These are phyloP conservation scores for Monomorium pharaonis DNA, from an alignment of 1,140 invertebrate genomes.

Conservation along the genomic window DNA sequence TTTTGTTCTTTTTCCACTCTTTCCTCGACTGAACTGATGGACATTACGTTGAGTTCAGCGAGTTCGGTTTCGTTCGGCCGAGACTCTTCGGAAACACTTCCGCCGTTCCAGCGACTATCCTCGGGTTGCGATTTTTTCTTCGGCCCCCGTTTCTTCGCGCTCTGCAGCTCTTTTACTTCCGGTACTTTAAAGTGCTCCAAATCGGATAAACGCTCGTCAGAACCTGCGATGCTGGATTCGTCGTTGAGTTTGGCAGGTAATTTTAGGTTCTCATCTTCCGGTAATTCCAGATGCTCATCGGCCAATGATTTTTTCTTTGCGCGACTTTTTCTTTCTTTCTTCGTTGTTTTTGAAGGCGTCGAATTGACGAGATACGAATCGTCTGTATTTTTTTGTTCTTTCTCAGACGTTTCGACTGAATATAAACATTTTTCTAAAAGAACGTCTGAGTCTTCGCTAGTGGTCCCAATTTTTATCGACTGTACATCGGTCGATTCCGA, in stretches of 20 bases:
- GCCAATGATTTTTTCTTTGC: constrained; percentile 61
- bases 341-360: constrained; percentile 4
- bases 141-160: constrained; percentile 63
- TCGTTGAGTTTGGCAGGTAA: background rate
- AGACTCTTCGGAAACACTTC: background rate
- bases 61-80: background rate
- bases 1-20: constrained; percentile 33
- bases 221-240: background rate
- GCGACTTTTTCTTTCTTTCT: constrained; percentile 55
- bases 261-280: constrained; percentile 7
- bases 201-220: background rate
- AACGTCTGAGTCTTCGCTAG: background rate
- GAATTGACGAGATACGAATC: background rate
- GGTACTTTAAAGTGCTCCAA: constrained; percentile 68
- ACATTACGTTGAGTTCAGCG: background rate
- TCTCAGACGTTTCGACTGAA: background rate
- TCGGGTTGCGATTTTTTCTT: constrained; percentile 68
- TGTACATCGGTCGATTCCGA: background rate
- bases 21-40: background rate
- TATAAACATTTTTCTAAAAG: background rate
- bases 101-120: constrained; percentile 59
- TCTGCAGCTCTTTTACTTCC: constrained; percentile 58
- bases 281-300: constrained; percentile 37
- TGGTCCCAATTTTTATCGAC: background rate
- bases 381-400: background rate